Evolutionary conservation across 2,888 invertebrate species (phyloP).

Genomic region (Xanthia togata): DNA sequence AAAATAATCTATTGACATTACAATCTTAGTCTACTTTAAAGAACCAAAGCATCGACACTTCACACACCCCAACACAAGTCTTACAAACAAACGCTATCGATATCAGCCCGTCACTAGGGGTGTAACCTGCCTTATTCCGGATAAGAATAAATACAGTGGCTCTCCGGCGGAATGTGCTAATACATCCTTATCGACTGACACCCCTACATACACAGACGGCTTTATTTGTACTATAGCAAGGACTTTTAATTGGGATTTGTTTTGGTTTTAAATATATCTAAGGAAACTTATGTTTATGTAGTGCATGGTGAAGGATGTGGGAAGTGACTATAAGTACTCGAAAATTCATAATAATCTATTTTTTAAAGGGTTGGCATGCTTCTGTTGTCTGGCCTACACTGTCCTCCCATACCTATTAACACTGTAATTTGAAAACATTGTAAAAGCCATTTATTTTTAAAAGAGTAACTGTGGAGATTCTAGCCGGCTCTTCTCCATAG

Average conservation of each 20-base stretch:
- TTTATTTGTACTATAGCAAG: constrained; percentile 44
- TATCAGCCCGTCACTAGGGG: constrained; percentile 83
- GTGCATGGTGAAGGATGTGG: no score
- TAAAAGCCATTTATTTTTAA: no score
- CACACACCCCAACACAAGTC: constrained; percentile 37
- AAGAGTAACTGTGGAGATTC: no score
- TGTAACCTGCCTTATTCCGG: constrained; percentile 89
- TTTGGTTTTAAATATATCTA: constrained; percentile 21
- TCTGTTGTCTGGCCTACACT: background rate
- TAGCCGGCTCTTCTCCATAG: no score
- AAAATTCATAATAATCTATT: background rate
- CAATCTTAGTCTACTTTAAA: background rate
- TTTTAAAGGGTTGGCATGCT: background rate
- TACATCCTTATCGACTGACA: constrained; percentile 88
- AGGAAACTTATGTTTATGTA: background rate
- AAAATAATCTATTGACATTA: no score
- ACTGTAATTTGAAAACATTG: no score
- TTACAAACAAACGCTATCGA: constrained; percentile 65
- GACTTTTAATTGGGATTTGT: constrained; percentile 61
- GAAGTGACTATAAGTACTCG: background rate
- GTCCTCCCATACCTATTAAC: no score
- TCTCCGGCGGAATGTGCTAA: constrained; percentile 88
- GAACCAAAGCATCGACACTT: constrained; percentile 56
- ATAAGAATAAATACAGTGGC: constrained; percentile 90
- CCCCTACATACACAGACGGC: constrained; percentile 70